These are phyloP conservation scores for Gymnogyps californianus DNA, from an alignment of 2,113 vertebrate genomes.

Conservation along the genomic window DNA sequence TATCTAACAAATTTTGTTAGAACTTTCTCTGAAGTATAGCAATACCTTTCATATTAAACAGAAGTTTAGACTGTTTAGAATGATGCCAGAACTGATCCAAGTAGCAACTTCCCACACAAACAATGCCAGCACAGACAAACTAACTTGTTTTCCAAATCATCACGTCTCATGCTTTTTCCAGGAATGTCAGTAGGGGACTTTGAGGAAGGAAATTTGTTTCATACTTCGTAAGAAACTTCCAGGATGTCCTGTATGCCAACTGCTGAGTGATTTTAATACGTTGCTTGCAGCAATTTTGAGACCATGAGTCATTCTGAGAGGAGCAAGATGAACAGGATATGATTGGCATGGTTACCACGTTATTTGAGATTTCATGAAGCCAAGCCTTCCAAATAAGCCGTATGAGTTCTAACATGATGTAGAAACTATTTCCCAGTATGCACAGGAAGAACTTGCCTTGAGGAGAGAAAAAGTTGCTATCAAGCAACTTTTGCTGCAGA, in stretches of 20 bases:
- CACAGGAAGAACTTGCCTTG: not conserved
- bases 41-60: not conserved
- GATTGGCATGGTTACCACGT: not conserved
- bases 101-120: not conserved
- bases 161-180: not conserved
- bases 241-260: not conserved
- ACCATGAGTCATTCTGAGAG: not conserved
- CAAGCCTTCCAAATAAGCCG: not conserved
- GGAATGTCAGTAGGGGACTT: not conserved
- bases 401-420: not conserved
- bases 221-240: not conserved
- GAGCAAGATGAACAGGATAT: not conserved
- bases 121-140: not conserved
- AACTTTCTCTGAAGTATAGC: not conserved
- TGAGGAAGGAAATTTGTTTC: not conserved
- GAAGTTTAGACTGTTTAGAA: not conserved
- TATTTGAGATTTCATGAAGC: not conserved
- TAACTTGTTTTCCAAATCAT: not conserved
- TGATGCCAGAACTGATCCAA: not conserved
- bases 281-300: not conserved
- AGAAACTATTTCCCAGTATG: not conserved
- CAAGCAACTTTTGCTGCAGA: not conserved
- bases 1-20: not conserved
- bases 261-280: not conserved
- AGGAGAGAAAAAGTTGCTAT: not conserved